Percentiles rank a stretch among this genome's conserved stretches.
Evolutionary conservation across 2,888 invertebrate species (phyloP).

Genomic region (Caenorhabditis afra): DNA sequence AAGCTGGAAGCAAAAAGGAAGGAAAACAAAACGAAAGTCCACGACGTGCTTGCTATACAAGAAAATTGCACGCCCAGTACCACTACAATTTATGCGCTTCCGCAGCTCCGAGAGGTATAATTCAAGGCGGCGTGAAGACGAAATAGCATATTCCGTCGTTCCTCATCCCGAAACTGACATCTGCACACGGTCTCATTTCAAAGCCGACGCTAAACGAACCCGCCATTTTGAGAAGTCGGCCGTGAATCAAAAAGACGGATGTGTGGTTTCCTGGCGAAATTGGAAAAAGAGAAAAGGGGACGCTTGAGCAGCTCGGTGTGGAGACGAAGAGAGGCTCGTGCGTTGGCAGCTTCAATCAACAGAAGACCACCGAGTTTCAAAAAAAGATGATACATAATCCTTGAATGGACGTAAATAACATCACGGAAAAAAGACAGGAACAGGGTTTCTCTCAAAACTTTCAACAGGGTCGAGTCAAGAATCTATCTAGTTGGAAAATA

Average conservation of each 20-base stretch:
- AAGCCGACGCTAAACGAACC: constrained; percentile 22
- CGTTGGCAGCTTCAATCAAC: constrained; percentile 23
- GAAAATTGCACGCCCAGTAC: not conserved
- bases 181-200: constrained; percentile 32
- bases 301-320: not conserved
- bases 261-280: constrained; percentile 34
- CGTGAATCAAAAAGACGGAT: constrained; percentile 48
- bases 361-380: not conserved
- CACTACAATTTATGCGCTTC: constrained; percentile 29
- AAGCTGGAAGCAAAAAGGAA: constrained; percentile 8
- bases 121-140: constrained; percentile 22
- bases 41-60: not conserved
- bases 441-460: too few relatives aligned
- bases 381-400: not conserved
- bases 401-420: not conserved
- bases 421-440: too few relatives aligned
- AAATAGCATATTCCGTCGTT: constrained; percentile 23
- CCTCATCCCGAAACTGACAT: constrained; percentile 33
- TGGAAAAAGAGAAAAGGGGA: constrained; percentile 30
- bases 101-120: constrained; percentile 16
- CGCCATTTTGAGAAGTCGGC: constrained; percentile 26
- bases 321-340: not conserved
- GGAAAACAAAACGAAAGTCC: not conserved
- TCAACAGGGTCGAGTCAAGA: too few relatives aligned
- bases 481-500: too few relatives aligned